Evolutionary conservation across 2,888 invertebrate genomes (phyloP).

Genomic region (Epistrophella euchroma): DNA sequence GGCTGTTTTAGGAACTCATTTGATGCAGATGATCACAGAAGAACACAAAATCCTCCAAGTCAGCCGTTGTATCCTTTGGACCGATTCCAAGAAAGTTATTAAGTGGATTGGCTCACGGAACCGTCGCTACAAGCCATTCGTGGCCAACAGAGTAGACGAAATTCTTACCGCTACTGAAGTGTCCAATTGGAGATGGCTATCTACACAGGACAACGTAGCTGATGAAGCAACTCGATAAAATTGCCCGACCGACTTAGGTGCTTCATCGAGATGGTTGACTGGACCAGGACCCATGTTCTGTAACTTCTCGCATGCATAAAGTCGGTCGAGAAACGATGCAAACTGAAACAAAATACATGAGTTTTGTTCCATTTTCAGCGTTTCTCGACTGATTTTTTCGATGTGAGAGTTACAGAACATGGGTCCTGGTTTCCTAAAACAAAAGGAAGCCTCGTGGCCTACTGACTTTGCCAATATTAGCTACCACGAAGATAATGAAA

Average conservation of each 20-base stretch:
- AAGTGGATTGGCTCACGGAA: conserved; percentile 57
- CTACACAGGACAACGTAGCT: conserved; percentile 76
- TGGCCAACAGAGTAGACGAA: conserved; percentile 77
- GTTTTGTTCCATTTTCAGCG: too few relatives aligned
- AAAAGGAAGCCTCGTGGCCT: too few relatives aligned
- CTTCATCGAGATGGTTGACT: conserved; percentile 57
- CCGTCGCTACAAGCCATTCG: conserved; percentile 75
- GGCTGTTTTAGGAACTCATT: neutral
- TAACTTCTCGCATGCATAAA: too few relatives aligned
- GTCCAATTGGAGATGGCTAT: conserved; percentile 76
- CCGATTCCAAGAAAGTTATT: conserved; percentile 34
- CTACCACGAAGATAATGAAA: too few relatives aligned
- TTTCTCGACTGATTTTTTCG: too few relatives aligned
- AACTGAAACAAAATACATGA: too few relatives aligned
- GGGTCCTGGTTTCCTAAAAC: too few relatives aligned
- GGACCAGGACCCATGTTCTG: too few relatives aligned
- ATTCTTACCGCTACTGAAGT: conserved; percentile 57
- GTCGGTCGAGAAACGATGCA: too few relatives aligned
- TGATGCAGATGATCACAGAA: neutral
- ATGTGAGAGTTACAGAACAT: too few relatives aligned
- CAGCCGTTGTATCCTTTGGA: conserved; percentile 36
- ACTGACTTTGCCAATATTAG: too few relatives aligned
- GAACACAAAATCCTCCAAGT: neutral
- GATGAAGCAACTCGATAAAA: conserved; percentile 76
- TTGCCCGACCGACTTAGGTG: conserved; percentile 28